Evolutionary conservation across 2,113 vertebrate genomes (phyloP).

Genomic region (Etia nguti): DNA sequence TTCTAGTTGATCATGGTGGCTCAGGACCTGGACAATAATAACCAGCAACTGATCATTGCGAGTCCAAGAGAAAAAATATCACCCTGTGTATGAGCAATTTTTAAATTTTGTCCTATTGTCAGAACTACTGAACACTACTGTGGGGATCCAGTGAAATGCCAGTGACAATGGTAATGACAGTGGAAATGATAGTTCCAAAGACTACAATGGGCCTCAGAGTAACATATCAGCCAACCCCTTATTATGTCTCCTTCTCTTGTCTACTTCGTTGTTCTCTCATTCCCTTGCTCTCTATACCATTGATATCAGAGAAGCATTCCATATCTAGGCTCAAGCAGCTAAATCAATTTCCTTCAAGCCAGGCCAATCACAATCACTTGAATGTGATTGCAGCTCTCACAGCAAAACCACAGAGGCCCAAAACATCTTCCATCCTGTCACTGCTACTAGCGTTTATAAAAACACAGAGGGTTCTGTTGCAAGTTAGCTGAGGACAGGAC

Average conservation of each 20-base stretch:
- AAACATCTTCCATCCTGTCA: not conserved
- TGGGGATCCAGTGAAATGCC: not conserved
- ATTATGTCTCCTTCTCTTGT: not conserved
- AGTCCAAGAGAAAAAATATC: not conserved
- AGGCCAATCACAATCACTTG: slow-evolving; percentile 42
- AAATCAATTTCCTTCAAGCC: slow-evolving; percentile 42
- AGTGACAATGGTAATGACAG: not conserved
- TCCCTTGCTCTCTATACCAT: not conserved
- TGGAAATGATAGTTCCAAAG: not conserved
- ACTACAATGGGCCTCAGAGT: not conserved
- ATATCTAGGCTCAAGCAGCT: slow-evolving; percentile 2
- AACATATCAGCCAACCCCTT: not conserved
- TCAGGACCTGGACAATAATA: not conserved
- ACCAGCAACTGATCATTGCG: not conserved
- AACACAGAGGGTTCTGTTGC: not conserved
- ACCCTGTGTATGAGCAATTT: not conserved
- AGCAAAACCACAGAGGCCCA: not conserved
- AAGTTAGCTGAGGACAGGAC: not conserved
- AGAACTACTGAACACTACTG: not conserved
- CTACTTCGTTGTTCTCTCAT: not conserved
- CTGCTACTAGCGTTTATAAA: not conserved
- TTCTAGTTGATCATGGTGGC: not conserved
- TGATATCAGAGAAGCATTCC: slow-evolving; percentile 20
- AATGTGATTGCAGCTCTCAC: slow-evolving; percentile 28
- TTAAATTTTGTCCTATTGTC: not conserved